phyloP scores from a whole-genome alignment of 2,113 vertebrate genomes.

The Alligator sinensis region DNA sequence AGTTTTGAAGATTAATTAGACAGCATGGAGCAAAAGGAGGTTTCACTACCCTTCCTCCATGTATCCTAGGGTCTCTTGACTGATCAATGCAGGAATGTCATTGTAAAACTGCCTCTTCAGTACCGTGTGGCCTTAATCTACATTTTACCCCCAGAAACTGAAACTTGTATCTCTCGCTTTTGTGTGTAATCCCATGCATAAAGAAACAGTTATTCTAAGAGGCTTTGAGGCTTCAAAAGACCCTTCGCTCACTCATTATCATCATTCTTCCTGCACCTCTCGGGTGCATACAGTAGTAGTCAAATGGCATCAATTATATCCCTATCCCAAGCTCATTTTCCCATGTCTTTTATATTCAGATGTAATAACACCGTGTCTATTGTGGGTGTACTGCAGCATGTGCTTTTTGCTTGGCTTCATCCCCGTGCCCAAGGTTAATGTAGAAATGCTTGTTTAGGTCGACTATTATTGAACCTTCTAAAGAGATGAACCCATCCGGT shows the following conservation, averaged over 20 bases:
- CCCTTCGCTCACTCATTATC: conserved; percentile 1
- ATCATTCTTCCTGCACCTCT: background rate
- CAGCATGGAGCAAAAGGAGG: background rate
- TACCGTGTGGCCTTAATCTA: background rate
- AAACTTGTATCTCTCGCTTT: background rate
- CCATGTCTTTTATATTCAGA: conserved; percentile 18
- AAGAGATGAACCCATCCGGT: no score
- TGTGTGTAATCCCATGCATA: background rate
- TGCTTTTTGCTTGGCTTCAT: no score
- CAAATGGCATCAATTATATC: conserved; percentile 48
- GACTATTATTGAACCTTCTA: no score
- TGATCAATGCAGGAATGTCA: background rate
- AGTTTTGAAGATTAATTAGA: conserved; percentile 15
- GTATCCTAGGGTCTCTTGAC: background rate
- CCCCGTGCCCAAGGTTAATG: no score
- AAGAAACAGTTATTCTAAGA: background rate
- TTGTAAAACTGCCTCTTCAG: background rate
- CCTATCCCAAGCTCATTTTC: conserved; percentile 28
- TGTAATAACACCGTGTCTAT: conserved; percentile 36
- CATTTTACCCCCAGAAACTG: background rate
- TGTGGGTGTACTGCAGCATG: conserved; percentile 20
- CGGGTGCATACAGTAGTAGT: conserved; percentile 18
- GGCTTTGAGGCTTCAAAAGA: background rate
- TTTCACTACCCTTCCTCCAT: background rate
- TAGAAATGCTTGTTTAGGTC: no score